Percentiles rank a stretch among this genome's conserved stretches.
Conservation (phyloP, 2,888 invertebrate species). For the Eustalomyia histrio region DNA sequence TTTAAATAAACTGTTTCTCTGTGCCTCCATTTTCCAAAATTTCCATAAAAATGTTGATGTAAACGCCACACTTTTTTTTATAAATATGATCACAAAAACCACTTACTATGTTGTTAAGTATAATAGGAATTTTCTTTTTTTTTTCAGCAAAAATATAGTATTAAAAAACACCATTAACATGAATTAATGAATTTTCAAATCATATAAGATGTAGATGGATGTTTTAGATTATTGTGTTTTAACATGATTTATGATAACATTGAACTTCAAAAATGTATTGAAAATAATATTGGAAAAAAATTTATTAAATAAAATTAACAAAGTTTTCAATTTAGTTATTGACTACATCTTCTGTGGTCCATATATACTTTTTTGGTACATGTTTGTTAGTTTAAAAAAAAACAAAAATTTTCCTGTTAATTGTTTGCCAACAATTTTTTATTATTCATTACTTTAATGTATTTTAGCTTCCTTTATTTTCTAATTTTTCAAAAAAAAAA, state of each 20-base stretch:
- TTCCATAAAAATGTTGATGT: too few species aligned
- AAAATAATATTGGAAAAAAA: neutral
- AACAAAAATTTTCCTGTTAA: conserved; percentile 24
- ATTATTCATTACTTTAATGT: conserved; percentile 36
- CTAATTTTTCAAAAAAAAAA: neutral
- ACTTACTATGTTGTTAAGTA: conserved; percentile 37
- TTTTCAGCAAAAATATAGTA: conserved; percentile 21
- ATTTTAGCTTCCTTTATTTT: conserved; percentile 29
- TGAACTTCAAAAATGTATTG: neutral
- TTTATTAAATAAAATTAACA: neutral
- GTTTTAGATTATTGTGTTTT: neutral
- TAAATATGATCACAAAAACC: conserved; percentile 20
- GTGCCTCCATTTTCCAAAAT: too few species aligned
- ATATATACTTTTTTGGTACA: neutral
- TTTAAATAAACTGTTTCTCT: too few species aligned
- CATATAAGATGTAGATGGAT: neutral
- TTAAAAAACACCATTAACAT: neutral
- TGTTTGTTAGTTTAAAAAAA: neutral
- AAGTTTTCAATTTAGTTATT: neutral
- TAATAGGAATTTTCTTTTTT: conserved; percentile 33
- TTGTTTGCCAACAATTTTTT: conserved; percentile 6
- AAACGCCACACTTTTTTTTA: neutral
- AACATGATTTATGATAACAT: conserved; percentile 3
- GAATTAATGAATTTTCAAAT: neutral
- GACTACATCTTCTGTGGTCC: neutral